A percentile compares a stretch with the other conserved stretches of the same genome.
Evolutionary conservation across 2,113 vertebrate genomes (phyloP).

Genomic region (Talpa occidentalis): DNA sequence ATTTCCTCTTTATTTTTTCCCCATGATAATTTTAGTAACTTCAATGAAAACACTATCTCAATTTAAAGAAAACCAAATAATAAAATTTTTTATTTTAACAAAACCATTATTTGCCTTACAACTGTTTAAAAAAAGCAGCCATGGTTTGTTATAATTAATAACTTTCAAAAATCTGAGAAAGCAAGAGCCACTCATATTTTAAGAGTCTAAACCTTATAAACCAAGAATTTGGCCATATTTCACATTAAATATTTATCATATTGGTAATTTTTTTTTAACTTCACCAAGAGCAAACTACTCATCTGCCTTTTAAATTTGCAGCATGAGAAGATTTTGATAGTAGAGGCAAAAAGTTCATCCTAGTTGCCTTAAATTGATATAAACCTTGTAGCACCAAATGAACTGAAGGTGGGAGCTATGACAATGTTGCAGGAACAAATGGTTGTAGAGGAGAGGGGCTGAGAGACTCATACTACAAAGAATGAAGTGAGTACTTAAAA

Average conservation of each 20-base stretch:
- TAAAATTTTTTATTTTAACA: neutral
- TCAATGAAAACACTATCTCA: neutral
- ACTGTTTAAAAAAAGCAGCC: neutral
- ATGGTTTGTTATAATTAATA: neutral
- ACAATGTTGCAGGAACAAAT: neutral
- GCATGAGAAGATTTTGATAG: slow-evolving; percentile 4
- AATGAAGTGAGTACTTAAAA: neutral
- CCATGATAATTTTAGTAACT: slow-evolving; percentile 2
- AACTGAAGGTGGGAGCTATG: neutral
- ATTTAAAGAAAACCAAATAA: slow-evolving; percentile 15
- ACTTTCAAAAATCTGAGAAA: slow-evolving; percentile 8
- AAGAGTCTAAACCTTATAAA: neutral
- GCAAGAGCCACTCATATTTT: neutral
- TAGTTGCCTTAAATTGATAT: neutral
- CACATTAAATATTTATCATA: slow-evolving; percentile 13
- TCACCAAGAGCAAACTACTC: neutral
- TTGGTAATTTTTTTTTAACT: neutral
- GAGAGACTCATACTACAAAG: neutral
- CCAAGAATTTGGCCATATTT: neutral
- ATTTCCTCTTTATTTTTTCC: neutral
- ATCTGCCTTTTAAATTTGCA: neutral
- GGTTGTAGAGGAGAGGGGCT: too few species aligned
- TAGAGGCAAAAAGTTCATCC: neutral
- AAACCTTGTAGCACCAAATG: neutral
- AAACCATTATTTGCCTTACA: neutral